Base-by-base conservation (phyloP, 2,888 invertebrate species). In the Ochlodes sylvanus region DNA sequence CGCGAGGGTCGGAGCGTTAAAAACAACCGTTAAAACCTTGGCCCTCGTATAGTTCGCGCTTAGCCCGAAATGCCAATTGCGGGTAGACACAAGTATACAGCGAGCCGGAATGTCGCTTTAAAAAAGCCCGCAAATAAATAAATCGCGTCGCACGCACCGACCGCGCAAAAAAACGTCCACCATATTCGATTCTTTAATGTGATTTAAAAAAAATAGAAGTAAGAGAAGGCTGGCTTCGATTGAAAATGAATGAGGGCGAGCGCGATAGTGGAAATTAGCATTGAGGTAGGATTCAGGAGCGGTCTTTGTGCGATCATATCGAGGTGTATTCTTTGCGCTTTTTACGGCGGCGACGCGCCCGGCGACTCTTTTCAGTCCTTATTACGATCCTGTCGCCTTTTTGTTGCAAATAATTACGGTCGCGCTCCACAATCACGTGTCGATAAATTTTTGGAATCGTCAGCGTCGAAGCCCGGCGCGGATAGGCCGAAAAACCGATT, bases 201-300 rank as follows among this genome's bases (percentile, higher is more conserved):
- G 93, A 89, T 90, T 89, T 86, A 72, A 82, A 91, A 92, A 93
- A 93, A 92, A 93, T 91, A 92, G 90, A 90, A 90, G 86, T 82
- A 88, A 88, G 83, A 86, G 82, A 87, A 88, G 86, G 81, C 85
- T 87, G 89, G 87, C 83, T 92, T 84, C 92, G 92, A 93, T 93
- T 92, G 93, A 92, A 93, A 93, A 93, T 92, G 93, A 93, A 92
- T 92, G 93, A 92, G 92, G 86, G 88, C 89, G 92, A 89, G 83
- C 88, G 89, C 92, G 93, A 93, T 93, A 93, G 93, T 92, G 92
- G 93, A 93, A 94, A 94, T 94, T 94, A 94, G 94, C 94, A 94
- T 94, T 87, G 93, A 90, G 89, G 89, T 86, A 89, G 90, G 91
- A 91, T 89, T 87, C 91, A 89, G 91, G 83, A 90, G 90, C 92